Percentiles rank a stretch among this genome's conserved stretches.
Conservation (phyloP, 1,140 invertebrate genomes). For the Thereuonema tuberculata region DNA sequence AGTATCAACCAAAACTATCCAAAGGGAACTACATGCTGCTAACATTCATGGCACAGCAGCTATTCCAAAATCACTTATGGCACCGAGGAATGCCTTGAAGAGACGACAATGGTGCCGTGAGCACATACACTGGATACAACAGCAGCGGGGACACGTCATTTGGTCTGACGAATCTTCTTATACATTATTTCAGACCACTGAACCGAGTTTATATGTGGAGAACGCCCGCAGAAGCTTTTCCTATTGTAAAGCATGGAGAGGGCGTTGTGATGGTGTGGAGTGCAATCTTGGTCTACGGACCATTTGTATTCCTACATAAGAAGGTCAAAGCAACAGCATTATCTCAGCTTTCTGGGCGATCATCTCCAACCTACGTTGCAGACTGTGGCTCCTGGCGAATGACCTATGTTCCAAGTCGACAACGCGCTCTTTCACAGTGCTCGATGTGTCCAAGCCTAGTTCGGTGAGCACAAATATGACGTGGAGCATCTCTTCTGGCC, state of each 20-base stretch:
- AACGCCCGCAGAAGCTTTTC: slow-evolving; percentile 8
- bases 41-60: slow-evolving; percentile 6
- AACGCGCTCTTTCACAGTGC: slow-evolving; percentile 6
- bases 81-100: slow-evolving; percentile 8
- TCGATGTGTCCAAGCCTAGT: not conserved
- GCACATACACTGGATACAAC: not conserved
- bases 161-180: slow-evolving; percentile 4
- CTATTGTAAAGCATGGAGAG: slow-evolving; percentile 8
- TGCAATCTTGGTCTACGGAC: not conserved
- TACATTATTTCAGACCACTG: slow-evolving; percentile 8
- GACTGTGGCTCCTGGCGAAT: slow-evolving; percentile 1
- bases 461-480: slow-evolving; percentile 5
- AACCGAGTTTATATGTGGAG: slow-evolving; percentile 6
- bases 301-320: slow-evolving; percentile 8
- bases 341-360: slow-evolving; percentile 7
- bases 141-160: too few relatives aligned
- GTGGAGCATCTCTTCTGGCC: slow-evolving; percentile 7
- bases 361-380: slow-evolving; percentile 2
- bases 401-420: not conserved
- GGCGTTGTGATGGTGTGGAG: too few relatives aligned
- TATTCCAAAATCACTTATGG: slow-evolving; percentile 10
- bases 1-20: not conserved
- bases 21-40: not conserved
- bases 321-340: not conserved
- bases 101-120: slow-evolving; percentile 8